A percentile compares a stretch with the other conserved stretches of the same genome.
phyloP scores from a whole-genome alignment of 2,797 vertebrate genomes.

The Muscicapa striata region DNA sequence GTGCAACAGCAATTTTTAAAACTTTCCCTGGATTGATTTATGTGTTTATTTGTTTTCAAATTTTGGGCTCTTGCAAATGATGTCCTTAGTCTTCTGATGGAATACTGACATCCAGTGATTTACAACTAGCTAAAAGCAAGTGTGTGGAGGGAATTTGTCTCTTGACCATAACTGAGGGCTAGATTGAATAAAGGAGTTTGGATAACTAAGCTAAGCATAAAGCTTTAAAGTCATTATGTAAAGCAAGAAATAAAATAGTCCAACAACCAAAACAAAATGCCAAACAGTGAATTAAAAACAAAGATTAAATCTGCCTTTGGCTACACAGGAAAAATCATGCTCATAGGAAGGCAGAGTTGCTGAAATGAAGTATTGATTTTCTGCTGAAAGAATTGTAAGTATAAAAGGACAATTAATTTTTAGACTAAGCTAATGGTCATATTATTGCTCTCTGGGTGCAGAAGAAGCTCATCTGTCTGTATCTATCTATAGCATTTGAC shows the following conservation, averaged over 20 bases:
- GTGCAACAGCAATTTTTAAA: slow-evolving; percentile 12
- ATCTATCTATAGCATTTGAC: slow-evolving; percentile 3
- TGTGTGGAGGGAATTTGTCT: neutral
- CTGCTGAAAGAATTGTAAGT: slow-evolving; percentile 17
- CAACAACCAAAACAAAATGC: neutral
- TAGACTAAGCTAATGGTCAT: neutral
- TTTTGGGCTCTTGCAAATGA: slow-evolving; percentile 5
- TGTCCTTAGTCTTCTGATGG: neutral
- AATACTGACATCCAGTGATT: slow-evolving; percentile 4
- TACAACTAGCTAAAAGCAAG: neutral
- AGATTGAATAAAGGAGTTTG: neutral
- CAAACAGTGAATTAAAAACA: neutral
- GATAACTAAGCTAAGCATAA: neutral
- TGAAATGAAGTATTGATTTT: slow-evolving; percentile 43
- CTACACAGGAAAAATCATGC: neutral
- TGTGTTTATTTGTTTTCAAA: neutral
- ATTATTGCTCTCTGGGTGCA: slow-evolving; percentile 19
- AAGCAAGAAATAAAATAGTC: neutral
- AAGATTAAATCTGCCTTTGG: neutral
- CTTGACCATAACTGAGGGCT: neutral
- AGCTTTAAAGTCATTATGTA: neutral
- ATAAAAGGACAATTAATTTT: slow-evolving; percentile 53
- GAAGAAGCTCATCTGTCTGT: neutral
- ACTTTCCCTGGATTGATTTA: neutral
- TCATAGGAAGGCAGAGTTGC: neutral